phyloP scores from a whole-genome alignment of 2,888 invertebrate species.

The Caenorhabditis plicata region DNA sequence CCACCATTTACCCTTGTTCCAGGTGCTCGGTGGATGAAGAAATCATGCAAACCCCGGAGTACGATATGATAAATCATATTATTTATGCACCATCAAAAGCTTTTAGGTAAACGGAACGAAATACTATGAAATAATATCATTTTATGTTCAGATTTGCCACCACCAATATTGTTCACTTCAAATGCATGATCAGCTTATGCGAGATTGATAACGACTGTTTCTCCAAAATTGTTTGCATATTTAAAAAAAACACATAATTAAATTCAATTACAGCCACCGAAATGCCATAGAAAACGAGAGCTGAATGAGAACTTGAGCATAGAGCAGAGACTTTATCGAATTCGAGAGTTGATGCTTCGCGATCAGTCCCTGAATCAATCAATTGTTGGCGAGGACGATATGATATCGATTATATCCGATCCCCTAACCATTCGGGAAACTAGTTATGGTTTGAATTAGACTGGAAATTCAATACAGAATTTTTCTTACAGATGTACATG shows the following conservation, averaged over 20 bases:
- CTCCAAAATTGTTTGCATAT: conserved; percentile 37
- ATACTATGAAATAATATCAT: too few species aligned
- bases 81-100: conserved; percentile 39
- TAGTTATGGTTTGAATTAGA: background rate
- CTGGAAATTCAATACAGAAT: too few species aligned
- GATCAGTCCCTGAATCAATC: too few species aligned
- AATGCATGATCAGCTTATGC: conserved; percentile 58
- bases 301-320: conserved; percentile 20
- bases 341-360: conserved; percentile 26
- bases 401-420: too few species aligned
- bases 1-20: too few species aligned
- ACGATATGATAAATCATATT: conserved; percentile 28
- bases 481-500: too few species aligned
- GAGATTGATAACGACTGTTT: conserved; percentile 46
- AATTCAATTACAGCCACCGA: conserved; percentile 28
- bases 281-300: conserved; percentile 26
- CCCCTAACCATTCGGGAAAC: too few species aligned
- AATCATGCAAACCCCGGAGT: conserved; percentile 41
- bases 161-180: conserved; percentile 54
- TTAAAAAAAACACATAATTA: background rate
- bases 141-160: conserved; percentile 56
- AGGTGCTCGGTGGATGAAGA: conserved; percentile 46
- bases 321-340: conserved; percentile 24
- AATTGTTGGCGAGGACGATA: too few species aligned
- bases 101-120: too few species aligned